phyloP scores from a whole-genome alignment of 2,797 vertebrate genomes.

The Leptodactylus fallax region DNA sequence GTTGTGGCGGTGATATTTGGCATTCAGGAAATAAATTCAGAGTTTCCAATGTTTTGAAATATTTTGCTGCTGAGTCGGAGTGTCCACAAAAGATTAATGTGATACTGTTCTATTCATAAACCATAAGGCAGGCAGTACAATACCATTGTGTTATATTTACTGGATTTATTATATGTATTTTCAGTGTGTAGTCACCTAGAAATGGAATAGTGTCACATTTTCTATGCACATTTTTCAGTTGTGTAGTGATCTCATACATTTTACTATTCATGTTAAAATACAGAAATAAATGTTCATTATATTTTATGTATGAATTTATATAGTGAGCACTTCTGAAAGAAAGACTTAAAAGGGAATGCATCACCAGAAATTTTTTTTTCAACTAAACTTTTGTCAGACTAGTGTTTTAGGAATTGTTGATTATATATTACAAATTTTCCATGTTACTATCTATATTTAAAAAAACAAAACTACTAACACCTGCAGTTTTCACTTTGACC shows the following conservation, averaged over 20 bases:
- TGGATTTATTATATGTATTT: neutral
- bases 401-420: too few relatives aligned
- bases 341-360: too few relatives aligned
- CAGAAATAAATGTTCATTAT: too few relatives aligned
- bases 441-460: too few relatives aligned
- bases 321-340: too few relatives aligned
- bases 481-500: too few relatives aligned
- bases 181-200: neutral
- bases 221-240: neutral
- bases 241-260: neutral
- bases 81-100: conserved; percentile 2
- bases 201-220: neutral
- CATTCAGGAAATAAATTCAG: neutral
- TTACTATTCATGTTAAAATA: too few relatives aligned
- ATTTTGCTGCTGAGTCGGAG: neutral
- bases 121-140: neutral
- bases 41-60: conserved; percentile 3
- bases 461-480: too few relatives aligned
- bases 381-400: too few relatives aligned
- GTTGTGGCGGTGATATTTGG: neutral
- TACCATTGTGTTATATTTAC: neutral
- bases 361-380: too few relatives aligned
- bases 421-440: too few relatives aligned
- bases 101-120: neutral
- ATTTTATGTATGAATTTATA: too few relatives aligned